A percentile compares a stretch with the other conserved stretches of the same genome.
phyloP scores from a whole-genome alignment of 2,797 vertebrate species.

The Platalea minor region DNA sequence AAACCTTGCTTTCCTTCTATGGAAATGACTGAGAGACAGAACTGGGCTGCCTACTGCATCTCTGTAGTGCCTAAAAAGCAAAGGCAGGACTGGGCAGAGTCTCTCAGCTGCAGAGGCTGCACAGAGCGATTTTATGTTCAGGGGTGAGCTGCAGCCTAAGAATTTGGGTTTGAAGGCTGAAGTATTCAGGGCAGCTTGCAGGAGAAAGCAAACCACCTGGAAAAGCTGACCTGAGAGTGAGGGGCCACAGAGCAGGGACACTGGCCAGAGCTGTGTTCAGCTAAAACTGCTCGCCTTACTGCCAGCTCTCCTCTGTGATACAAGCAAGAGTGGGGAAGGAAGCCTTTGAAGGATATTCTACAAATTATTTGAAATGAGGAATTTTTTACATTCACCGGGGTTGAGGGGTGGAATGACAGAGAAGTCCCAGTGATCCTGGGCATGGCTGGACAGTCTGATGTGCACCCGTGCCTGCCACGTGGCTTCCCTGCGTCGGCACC shows the following conservation, averaged over 20 bases:
- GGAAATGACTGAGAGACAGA: neutral
- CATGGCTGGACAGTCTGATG: neutral
- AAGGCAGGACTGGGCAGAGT: neutral
- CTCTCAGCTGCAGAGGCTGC: neutral
- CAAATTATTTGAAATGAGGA: neutral
- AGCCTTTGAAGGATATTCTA: neutral
- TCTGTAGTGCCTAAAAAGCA: neutral
- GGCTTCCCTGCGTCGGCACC: neutral
- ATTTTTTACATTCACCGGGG: neutral
- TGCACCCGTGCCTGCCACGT: neutral
- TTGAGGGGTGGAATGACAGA: neutral
- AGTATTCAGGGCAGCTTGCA: neutral
- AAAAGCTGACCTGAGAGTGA: neutral
- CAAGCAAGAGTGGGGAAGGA: neutral
- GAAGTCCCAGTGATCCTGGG: neutral
- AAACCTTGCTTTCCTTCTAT: neutral
- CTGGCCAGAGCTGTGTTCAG: neutral
- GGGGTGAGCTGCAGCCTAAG: neutral
- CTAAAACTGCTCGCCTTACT: rapidly evolving
- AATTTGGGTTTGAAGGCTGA: neutral
- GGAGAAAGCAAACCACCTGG: neutral
- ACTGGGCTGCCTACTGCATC: neutral
- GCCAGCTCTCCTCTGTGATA: neutral
- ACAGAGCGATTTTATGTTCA: neutral
- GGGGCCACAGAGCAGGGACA: neutral